Percentiles rank a stretch among this genome's conserved stretches.
phyloP scores from a whole-genome alignment of 2,888 invertebrate genomes.

The Dynastes maya region DNA sequence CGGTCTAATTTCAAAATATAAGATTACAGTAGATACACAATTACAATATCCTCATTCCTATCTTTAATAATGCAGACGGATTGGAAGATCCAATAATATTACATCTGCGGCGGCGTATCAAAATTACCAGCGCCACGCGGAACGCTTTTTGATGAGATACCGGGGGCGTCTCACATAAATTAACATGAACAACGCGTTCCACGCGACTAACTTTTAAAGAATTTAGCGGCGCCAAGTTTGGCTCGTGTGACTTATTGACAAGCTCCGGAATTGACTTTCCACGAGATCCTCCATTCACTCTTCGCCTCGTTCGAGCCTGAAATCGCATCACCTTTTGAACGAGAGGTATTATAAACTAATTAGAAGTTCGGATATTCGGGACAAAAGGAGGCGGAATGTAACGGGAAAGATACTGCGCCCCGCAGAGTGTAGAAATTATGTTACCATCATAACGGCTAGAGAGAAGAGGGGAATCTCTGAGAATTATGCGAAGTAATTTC shows the following conservation, averaged over 20 bases:
- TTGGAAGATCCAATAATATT: neutral
- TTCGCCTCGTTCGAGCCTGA: constrained; percentile 3
- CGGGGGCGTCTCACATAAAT: constrained; percentile 11
- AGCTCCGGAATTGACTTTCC: constrained; percentile 12
- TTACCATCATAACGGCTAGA: too few species aligned
- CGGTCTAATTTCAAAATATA: too few species aligned
- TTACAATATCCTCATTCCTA: too few species aligned
- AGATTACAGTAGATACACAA: too few species aligned
- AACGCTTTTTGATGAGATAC: neutral
- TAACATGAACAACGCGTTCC: constrained; percentile 14
- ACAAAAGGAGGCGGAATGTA: too few species aligned
- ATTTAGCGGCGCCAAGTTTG: constrained; percentile 2
- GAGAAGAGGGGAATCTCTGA: too few species aligned
- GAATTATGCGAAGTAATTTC: too few species aligned
- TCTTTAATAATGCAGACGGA: neutral
- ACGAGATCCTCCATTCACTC: neutral
- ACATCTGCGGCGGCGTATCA: constrained; percentile 5
- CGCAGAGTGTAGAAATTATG: too few species aligned
- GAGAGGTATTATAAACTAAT: constrained; percentile 14
- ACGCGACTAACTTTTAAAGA: constrained; percentile 9
- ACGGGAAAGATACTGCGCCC: too few species aligned
- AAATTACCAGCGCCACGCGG: neutral
- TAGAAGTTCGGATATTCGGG: neutral
- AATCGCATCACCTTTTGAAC: constrained; percentile 7
- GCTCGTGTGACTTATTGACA: constrained; percentile 15